Conservation (phyloP, 2,797 vertebrate genomes). For the Peromyscus aztecus region DNA sequence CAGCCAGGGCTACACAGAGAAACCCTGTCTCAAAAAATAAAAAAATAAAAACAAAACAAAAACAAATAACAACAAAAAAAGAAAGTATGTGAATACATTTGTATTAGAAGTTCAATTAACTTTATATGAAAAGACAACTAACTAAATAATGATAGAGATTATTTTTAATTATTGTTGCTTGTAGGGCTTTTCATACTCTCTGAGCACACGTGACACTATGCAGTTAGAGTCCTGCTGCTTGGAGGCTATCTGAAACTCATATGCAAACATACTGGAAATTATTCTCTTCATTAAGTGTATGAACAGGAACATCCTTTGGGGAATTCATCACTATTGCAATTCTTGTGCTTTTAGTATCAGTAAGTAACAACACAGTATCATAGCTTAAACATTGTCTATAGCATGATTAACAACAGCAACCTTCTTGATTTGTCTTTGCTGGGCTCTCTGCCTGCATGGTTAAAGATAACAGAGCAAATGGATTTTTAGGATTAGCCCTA, state of each 20-base stretch:
- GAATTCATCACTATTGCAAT: conserved; percentile 59
- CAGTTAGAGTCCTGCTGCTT: conserved; percentile 57
- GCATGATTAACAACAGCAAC: conserved; percentile 26
- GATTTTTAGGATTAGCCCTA: conserved; percentile 42
- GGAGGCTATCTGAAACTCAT: conserved; percentile 52
- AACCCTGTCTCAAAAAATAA: background rate
- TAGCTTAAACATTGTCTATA: conserved; percentile 44
- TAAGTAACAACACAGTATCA: conserved; percentile 52
- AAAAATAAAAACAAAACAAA: background rate
- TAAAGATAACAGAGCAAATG: conserved; percentile 62
- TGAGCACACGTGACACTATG: conserved; percentile 65
- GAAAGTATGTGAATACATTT: background rate
- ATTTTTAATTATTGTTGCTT: conserved; percentile 79
- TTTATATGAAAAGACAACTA: conserved; percentile 82
- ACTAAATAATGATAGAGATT: conserved; percentile 66
- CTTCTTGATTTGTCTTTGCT: conserved; percentile 42
- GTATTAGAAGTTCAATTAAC: conserved; percentile 80
- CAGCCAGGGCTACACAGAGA: background rate
- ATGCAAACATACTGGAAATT: conserved; percentile 62
- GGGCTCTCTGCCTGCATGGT: background rate
- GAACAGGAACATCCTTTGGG: conserved; percentile 32
- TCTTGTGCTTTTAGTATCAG: conserved; percentile 24
- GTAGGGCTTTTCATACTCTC: conserved; percentile 62
- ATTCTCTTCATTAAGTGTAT: conserved; percentile 58
- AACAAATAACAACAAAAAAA: too few relatives aligned